Base-by-base conservation (phyloP, 2,888 invertebrate genomes). In the Drosophila lacicola region DNA sequence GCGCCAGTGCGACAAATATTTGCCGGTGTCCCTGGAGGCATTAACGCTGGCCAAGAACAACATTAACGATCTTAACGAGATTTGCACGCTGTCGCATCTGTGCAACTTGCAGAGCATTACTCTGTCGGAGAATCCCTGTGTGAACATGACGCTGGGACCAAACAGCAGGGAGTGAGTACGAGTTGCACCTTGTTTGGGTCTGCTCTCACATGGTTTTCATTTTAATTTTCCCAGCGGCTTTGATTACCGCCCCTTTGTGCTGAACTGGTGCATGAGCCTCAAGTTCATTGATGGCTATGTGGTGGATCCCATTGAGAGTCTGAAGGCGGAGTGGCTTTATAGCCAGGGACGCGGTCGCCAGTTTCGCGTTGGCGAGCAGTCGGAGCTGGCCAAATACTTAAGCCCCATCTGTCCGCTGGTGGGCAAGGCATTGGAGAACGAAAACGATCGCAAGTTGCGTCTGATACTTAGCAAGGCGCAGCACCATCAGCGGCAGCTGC, bases 261-360 rank as follows among this genome's bases (percentile, higher is more conserved):
- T 98, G 67, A 98, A 98, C 93, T 98, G 98, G 98, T 97, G 97
- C 92, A 95, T 97, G 94, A 96, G 95, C 89, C 95, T 98, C 34
- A 96, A 96, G 91, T 94, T 96, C 17, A 96, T 98, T 56, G 98
- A 98, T 92, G 98, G 98, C 13, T 97, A 96, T 91, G 95, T 96
- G 50, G 97, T 98, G 75, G 96, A 96, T 92, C 97, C 98, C 63
- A 96, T 97, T 83, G 98, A 98, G 94, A 97, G 98, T 91, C 93
- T 98, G 78, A 96, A 97, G 93, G 98, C 98, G 0, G 98, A 98
- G 91, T 98, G 98, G 98, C 93, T 98, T 63, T 98, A 98, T 93
- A 98, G 98, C 74, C 98, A 98, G 93, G 98, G 98, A 47, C 95
- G 97, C 85, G 98, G 98, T 0, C 94, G 98, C 67, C 96, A 97